Evolutionary conservation across 2,888 invertebrate genomes (phyloP).

Genomic region (Calameuta idolon): DNA sequence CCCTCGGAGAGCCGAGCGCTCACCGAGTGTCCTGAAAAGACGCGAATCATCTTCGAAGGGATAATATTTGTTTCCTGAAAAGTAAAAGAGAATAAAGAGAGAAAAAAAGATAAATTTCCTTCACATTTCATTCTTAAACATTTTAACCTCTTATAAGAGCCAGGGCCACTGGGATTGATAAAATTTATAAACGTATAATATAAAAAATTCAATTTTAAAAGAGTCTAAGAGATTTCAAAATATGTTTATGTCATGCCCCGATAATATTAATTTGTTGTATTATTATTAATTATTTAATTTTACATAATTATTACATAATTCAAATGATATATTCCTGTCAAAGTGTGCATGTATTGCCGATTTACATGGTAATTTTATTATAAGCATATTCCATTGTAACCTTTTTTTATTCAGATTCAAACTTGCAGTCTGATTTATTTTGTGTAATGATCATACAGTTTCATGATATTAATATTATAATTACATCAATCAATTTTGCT

Average conservation of each 20-base stretch:
- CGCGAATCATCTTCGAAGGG: slow-evolving; percentile 17
- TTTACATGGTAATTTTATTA: not conserved
- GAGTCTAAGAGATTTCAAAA: not conserved
- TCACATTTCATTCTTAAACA: not conserved
- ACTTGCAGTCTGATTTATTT: not conserved
- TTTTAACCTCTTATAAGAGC: not conserved
- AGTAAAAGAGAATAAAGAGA: too few relatives aligned
- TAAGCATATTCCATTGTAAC: not conserved
- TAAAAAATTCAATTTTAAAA: not conserved
- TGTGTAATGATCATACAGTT: not conserved
- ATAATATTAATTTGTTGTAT: not conserved
- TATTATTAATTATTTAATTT: too few relatives aligned
- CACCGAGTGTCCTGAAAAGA: slow-evolving; percentile 27
- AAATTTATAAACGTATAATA: not conserved
- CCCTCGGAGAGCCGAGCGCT: slow-evolving; percentile 12
- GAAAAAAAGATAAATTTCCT: not conserved
- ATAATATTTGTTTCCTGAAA: slow-evolving; percentile 8
- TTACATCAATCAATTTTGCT: not conserved
- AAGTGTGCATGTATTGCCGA: not conserved
- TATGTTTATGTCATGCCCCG: not conserved
- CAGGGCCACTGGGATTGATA: not conserved
- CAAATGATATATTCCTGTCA: not conserved
- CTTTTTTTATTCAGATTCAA: not conserved
- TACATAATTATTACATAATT: too few relatives aligned
- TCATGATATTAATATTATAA: not conserved